Conservation (phyloP, 2,888 invertebrate genomes). For the Nemotelus pantherinus region DNA sequence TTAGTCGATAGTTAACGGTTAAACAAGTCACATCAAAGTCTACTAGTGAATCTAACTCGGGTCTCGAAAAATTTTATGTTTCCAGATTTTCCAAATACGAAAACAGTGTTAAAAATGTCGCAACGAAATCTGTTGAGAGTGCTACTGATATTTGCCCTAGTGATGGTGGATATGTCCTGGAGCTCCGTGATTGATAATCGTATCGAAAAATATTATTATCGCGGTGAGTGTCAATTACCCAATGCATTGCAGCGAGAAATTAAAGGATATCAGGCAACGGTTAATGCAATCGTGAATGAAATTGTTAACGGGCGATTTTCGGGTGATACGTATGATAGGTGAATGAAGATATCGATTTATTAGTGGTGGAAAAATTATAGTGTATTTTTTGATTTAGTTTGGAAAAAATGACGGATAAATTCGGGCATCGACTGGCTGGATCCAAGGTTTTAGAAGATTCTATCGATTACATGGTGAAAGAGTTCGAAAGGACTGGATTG, state of each 20-base stretch:
- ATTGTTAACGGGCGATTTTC: constrained; percentile 68
- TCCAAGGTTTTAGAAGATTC: constrained; percentile 71
- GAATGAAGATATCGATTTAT: constrained; percentile 54
- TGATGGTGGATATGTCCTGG: neutral
- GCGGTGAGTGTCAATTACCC: constrained; percentile 61
- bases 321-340: constrained; percentile 69
- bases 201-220: constrained; percentile 42
- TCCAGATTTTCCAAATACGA: neutral
- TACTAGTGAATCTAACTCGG: too few species aligned
- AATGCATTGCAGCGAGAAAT: constrained; percentile 69
- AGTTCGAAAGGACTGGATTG: constrained; percentile 64
- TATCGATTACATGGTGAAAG: constrained; percentile 73
- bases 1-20: too few species aligned
- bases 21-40: too few species aligned
- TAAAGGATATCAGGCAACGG: constrained; percentile 67
- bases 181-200: constrained; percentile 47
- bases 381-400: constrained; percentile 56
- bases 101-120: neutral
- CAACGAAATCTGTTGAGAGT: neutral
- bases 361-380: too few species aligned
- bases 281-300: constrained; percentile 67
- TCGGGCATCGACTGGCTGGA: constrained; percentile 73
- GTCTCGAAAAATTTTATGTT: too few species aligned
- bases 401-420: constrained; percentile 68
- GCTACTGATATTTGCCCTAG: constrained; percentile 28